Evolutionary conservation across 2,888 invertebrate genomes (phyloP), one percentile per base, ranked within the genome.

Genomic region (Drosophila paramelanica): DNA sequence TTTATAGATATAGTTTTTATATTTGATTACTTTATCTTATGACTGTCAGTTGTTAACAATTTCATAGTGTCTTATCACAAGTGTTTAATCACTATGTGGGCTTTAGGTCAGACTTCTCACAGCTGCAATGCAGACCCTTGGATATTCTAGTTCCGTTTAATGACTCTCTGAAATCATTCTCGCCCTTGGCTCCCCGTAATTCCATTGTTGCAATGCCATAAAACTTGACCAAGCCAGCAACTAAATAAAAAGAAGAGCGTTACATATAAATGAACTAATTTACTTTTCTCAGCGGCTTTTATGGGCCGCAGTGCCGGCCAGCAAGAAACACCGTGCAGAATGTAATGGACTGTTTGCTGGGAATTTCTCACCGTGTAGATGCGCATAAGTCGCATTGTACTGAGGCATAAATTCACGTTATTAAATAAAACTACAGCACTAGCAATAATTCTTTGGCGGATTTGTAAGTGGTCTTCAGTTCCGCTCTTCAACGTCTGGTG

Each of bases 351-450:
- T n/a, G 66, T 13, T 58, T 55, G 52, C 51, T 88, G 83, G 78
- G 89, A 89, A 75, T 76, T 89, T 88, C 85, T 86, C 89, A 86
- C 79, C 77, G 85, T 88, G 89, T 85, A 75, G 67, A 52, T 43
- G 57, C 53, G 47, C 66, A 45, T 57, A 46, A 43, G 45, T 43
- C 51, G 47, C 80, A 81, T 84, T 81, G 77, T 80, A 71, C 62
- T 76, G 39, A 62, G 62, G 64, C 67, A 82, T 88, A 85, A 80
- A 88, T 79, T 81, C 66, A 77, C 61, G 87, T 87, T 88, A 85
- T 85, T 81, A 81, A 89, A 85, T 72, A 81, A 88, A 87, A 82
- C 82, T 75, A 79, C 59, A 41, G 75, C 75, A 69, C 78, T 60
- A 57, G 86, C 76, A 82, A 82, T 86, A 89, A 89, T 86, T 86